Evolutionary conservation across 2,888 invertebrate species (phyloP).

Genomic region (Himalopsyche tibetana): DNA sequence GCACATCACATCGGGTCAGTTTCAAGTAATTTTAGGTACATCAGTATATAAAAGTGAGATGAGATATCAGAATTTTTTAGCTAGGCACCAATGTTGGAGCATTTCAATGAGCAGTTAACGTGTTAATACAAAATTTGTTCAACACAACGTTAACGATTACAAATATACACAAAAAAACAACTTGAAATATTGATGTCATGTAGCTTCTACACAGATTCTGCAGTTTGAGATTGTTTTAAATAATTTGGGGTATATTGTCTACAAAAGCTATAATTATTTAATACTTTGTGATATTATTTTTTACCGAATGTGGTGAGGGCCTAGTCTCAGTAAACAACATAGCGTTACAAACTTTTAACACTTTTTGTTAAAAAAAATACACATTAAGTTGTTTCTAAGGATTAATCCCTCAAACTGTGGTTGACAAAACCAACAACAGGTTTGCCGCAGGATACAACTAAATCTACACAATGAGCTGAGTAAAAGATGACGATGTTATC

Average conservation of each 20-base stretch:
- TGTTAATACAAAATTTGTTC: neutral
- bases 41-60: too few relatives aligned
- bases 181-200: neutral
- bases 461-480: slow-evolving; percentile 14
- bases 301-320: too few relatives aligned
- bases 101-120: too few relatives aligned
- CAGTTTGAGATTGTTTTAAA: neutral
- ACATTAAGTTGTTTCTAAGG: neutral
- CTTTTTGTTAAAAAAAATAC: neutral
- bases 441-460: neutral
- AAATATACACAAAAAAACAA: too few relatives aligned
- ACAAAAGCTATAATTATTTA: neutral
- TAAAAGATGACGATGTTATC: neutral
- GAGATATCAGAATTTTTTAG: too few relatives aligned
- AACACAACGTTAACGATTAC: neutral
- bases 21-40: too few relatives aligned
- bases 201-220: neutral
- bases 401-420: neutral
- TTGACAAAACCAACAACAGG: neutral
- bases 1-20: too few relatives aligned
- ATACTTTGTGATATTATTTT: neutral
- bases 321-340: too few relatives aligned
- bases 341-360: neutral
- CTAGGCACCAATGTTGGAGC: too few relatives aligned
- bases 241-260: neutral